A percentile compares a stretch with the other conserved stretches of the same genome.
Evolutionary conservation across 2,113 vertebrate species (phyloP).

Genomic region (Melanerpes aurifrons): DNA sequence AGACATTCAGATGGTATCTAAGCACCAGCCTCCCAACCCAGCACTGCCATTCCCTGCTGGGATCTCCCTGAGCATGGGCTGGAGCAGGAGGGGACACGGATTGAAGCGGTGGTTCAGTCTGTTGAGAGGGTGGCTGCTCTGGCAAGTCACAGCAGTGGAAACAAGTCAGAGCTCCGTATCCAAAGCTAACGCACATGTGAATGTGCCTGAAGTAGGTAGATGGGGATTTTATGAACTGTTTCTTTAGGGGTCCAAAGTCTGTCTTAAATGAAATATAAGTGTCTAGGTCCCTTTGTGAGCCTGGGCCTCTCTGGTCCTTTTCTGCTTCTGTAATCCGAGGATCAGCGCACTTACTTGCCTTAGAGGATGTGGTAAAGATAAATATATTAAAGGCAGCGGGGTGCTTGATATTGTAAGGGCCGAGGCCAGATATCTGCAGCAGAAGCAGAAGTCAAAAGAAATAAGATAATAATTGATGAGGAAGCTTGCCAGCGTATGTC

Average conservation of each 20-base stretch:
- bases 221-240: conserved; percentile 37
- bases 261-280: conserved; percentile 1
- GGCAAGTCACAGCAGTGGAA: background rate
- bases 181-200: background rate
- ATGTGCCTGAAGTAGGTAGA: background rate
- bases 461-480: conserved; percentile 52
- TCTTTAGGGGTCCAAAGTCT: background rate
- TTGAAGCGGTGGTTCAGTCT: background rate
- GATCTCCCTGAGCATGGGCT: background rate
- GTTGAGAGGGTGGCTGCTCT: background rate
- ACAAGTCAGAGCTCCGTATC: background rate
- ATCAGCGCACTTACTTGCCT: conserved; percentile 11
- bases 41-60: background rate
- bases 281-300: background rate
- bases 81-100: background rate
- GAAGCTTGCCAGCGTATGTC: conserved; percentile 18
- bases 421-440: conserved; percentile 19
- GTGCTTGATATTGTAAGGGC: background rate
- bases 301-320: background rate
- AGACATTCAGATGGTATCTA: background rate
- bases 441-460: conserved; percentile 42
- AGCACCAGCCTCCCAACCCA: background rate
- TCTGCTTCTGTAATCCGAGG: conserved; percentile 17
- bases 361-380: conserved; percentile 45
- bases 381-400: conserved; percentile 25